Conservation (phyloP, 2,113 vertebrate genomes). For the Dolichotis patagonum region DNA sequence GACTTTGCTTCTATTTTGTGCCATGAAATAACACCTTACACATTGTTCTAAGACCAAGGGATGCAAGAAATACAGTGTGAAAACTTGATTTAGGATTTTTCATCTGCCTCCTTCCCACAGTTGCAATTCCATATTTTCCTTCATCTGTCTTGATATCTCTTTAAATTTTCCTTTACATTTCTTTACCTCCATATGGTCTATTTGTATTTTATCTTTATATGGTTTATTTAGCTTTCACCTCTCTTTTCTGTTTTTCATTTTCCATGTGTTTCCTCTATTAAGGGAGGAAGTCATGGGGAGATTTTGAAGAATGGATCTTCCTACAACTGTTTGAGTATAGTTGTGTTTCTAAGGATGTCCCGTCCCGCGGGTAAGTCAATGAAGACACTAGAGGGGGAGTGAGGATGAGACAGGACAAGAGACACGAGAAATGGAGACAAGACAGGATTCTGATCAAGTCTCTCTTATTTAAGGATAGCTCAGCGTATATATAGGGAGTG, state of each 20-base stretch:
- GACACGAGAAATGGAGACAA: no score
- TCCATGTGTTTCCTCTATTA: not conserved
- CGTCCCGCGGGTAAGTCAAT: no score
- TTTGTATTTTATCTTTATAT: not conserved
- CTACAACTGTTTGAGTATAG: not conserved
- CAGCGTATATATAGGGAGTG: no score
- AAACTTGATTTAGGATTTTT: not conserved
- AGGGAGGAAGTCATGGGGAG: not conserved
- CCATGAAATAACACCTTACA: not conserved
- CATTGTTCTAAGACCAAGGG: not conserved
- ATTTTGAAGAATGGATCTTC: constrained; percentile 18
- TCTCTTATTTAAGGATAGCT: no score
- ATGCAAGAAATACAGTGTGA: not conserved
- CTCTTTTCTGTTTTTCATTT: not conserved
- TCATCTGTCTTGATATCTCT: not conserved
- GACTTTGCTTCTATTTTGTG: not conserved
- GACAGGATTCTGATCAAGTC: no score
- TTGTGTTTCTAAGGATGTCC: not conserved
- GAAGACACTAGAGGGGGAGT: no score
- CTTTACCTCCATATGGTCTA: not conserved
- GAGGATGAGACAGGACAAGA: no score
- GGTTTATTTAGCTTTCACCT: not conserved
- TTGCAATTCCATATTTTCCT: not conserved
- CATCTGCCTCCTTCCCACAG: not conserved
- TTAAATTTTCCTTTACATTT: not conserved